phyloP scores from a whole-genome alignment of 2,888 invertebrate genomes.

The Petrophora chlorosata region DNA sequence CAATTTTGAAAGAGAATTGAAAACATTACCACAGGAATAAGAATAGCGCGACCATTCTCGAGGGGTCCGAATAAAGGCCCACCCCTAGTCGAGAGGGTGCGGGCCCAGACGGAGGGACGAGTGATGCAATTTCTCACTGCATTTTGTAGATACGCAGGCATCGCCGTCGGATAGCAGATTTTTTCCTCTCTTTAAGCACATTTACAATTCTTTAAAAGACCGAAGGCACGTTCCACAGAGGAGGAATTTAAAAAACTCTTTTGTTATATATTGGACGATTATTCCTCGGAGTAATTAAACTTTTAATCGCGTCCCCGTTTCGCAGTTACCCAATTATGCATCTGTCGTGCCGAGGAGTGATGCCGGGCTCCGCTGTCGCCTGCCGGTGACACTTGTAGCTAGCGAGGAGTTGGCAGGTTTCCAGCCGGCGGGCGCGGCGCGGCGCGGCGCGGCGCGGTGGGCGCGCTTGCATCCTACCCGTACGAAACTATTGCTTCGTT shows the following conservation, averaged over 20 bases:
- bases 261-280: conserved; percentile 34
- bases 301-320: conserved; percentile 59
- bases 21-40: conserved; percentile 58
- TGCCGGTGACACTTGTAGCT: conserved; percentile 73
- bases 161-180: conserved; percentile 48
- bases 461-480: conserved; percentile 42
- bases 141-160: conserved; percentile 53
- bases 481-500: conserved; percentile 40
- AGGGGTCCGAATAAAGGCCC: conserved; percentile 65
- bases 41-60: conserved; percentile 38
- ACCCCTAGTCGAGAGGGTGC: conserved; percentile 50
- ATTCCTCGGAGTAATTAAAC: conserved; percentile 48
- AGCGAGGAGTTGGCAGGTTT: conserved; percentile 60
- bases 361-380: conserved; percentile 62
- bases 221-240: conserved; percentile 36
- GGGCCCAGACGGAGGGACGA: conserved; percentile 43
- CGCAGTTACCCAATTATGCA: conserved; percentile 64
- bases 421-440: no score
- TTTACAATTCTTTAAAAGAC: conserved; percentile 21
- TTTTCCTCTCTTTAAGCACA: conserved; percentile 49
- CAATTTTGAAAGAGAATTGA: conserved; percentile 53
- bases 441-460: no score
- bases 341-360: conserved; percentile 55
- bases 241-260: conserved; percentile 23
- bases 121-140: conserved; percentile 65